phyloP scores from a whole-genome alignment of 1,140 invertebrate species.

The Drosophila seguyi region DNA sequence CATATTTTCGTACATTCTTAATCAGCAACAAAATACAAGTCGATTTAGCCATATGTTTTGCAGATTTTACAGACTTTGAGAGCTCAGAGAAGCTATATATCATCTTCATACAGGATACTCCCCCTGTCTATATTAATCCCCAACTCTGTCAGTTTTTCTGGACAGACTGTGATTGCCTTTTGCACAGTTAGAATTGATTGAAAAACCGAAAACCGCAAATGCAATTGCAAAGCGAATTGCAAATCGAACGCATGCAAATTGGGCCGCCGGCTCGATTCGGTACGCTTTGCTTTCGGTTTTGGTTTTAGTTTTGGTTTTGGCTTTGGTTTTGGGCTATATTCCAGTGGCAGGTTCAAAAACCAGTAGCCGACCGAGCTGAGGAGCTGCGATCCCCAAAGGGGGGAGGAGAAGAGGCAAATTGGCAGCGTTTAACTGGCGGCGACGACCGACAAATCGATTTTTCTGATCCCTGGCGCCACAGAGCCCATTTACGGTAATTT shows the following conservation, averaged over 20 bases:
- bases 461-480: conserved; percentile 72
- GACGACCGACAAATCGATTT: conserved; percentile 80
- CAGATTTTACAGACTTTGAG: background rate
- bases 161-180: conserved; percentile 61
- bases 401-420: conserved; percentile 50
- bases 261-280: conserved; percentile 41
- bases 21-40: background rate
- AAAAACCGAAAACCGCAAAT: conserved; percentile 74
- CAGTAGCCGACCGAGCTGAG: conserved; percentile 46
- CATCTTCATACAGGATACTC: conserved; percentile 6
- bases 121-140: background rate
- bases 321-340: background rate
- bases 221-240: conserved; percentile 78
- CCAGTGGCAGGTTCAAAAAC: conserved; percentile 52
- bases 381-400: background rate
- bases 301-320: conserved; percentile 12
- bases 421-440: conserved; percentile 78
- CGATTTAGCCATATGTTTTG: background rate
- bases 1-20: background rate
- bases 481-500: conserved; percentile 75
- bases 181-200: conserved; percentile 81
- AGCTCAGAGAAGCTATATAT: background rate
- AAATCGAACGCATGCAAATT: conserved; percentile 81
- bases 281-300: background rate
- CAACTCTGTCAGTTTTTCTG: background rate